Conservation (phyloP, 2,113 vertebrate species). For the Zootoca vivipara region DNA sequence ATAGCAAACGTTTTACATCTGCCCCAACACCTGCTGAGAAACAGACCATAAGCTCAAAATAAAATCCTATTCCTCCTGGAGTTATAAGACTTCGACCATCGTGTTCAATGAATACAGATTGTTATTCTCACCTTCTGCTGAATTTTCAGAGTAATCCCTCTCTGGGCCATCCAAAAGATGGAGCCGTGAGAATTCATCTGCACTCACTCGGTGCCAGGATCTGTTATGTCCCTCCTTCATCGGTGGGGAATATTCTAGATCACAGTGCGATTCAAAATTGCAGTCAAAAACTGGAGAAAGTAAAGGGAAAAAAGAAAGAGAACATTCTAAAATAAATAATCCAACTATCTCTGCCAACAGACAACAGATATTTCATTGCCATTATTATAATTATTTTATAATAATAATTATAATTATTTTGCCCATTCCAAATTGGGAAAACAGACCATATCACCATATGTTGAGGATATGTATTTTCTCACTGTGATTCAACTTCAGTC, state of each 20-base stretch:
- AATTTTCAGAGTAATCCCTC: constrained; percentile 72
- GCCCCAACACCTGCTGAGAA: not conserved
- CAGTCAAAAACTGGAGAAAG: constrained; percentile 79
- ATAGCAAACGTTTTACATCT: not conserved
- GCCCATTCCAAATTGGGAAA: not conserved
- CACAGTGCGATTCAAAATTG: constrained; percentile 81
- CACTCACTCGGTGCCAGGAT: constrained; percentile 72
- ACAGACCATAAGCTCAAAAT: not conserved
- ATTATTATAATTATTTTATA: not conserved
- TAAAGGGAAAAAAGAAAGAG: constrained; percentile 24
- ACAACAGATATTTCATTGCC: not conserved
- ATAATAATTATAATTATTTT: not conserved
- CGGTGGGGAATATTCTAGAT: constrained; percentile 76
- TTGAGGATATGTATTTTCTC: not conserved
- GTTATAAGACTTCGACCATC: not conserved
- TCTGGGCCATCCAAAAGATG: constrained; percentile 61
- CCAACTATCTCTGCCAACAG: not conserved
- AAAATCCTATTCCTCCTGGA: not conserved
- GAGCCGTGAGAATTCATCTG: constrained; percentile 70
- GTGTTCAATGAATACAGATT: not conserved
- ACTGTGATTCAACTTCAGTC: not conserved
- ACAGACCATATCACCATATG: not conserved
- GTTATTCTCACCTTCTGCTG: constrained; percentile 73
- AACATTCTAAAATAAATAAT: not conserved
- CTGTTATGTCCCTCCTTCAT: constrained; percentile 58